These are phyloP conservation scores for Oophaga pumilio DNA, from an alignment of 2,113 vertebrate genomes.

Conservation along the genomic window DNA sequence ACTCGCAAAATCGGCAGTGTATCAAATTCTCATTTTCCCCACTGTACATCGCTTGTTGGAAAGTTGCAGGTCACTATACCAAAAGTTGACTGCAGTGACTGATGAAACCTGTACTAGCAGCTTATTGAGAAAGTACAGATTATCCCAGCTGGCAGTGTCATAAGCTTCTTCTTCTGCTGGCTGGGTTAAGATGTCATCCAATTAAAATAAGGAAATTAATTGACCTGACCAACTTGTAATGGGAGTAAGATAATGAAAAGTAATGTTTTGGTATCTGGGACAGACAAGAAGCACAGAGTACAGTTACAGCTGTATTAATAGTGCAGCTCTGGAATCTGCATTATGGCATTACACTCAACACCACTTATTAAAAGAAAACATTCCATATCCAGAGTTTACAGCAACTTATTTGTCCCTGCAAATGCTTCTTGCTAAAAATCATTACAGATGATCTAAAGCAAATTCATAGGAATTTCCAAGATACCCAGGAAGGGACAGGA, in stretches of 20 bases:
- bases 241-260: constrained; percentile 36
- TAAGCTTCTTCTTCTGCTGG: not conserved
- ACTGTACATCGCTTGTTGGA: not conserved
- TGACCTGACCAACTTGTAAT: constrained; percentile 7
- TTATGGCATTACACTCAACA: not conserved
- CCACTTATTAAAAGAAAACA: constrained; percentile 29
- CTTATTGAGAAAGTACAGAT: not conserved
- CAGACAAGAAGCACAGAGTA: not conserved
- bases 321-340: not conserved
- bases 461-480: not conserved
- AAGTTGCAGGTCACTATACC: not conserved
- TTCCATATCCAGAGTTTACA: constrained; percentile 19
- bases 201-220: constrained; percentile 28
- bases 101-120: not conserved
- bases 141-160: constrained; percentile 19
- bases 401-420: not conserved
- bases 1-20: no score
- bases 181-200: not conserved
- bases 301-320: not conserved
- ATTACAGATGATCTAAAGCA: not conserved
- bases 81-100: not conserved
- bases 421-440: not conserved
- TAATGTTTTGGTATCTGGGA: not conserved
- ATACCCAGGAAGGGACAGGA: not conserved
- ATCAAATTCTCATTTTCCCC: no score